Percentiles rank a stretch among this genome's conserved stretches.
phyloP scores from a whole-genome alignment of 2,113 vertebrate genomes.

The Pterophyllum scalare region DNA sequence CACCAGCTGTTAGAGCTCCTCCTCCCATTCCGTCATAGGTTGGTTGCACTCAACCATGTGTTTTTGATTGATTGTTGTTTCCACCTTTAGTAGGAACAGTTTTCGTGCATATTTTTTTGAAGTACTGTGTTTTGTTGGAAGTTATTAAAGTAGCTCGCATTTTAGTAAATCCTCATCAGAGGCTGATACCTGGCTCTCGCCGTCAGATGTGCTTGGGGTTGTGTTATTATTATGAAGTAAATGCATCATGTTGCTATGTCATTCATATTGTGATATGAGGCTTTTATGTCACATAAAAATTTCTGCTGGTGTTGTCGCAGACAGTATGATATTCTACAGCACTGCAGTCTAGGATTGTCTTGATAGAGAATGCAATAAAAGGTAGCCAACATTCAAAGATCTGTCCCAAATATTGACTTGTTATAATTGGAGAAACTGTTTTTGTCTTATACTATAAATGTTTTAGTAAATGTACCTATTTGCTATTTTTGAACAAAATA shows the following conservation, averaged over 20 bases:
- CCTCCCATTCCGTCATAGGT: no score
- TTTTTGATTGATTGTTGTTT: no score
- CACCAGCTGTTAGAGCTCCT: no score
- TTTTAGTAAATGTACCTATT: no score
- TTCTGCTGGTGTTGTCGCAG: neutral
- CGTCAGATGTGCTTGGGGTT: neutral
- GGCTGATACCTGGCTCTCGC: neutral
- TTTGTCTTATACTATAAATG: neutral
- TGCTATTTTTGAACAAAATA: no score
- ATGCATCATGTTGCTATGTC: neutral
- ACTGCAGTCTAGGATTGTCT: neutral
- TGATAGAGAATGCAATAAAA: neutral
- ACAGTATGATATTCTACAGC: rapidly evolving
- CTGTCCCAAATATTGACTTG: neutral
- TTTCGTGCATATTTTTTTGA: no score
- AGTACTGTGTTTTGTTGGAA: no score
- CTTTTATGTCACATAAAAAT: neutral
- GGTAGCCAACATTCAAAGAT: no score
- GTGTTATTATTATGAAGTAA: neutral
- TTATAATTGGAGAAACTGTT: neutral
- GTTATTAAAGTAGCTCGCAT: no score
- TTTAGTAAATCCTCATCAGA: no score
- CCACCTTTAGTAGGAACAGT: no score
- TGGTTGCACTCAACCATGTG: no score
- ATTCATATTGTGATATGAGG: neutral